Conservation (phyloP, 1,140 invertebrate species). For the Mizuhopecten yessoensis region DNA sequence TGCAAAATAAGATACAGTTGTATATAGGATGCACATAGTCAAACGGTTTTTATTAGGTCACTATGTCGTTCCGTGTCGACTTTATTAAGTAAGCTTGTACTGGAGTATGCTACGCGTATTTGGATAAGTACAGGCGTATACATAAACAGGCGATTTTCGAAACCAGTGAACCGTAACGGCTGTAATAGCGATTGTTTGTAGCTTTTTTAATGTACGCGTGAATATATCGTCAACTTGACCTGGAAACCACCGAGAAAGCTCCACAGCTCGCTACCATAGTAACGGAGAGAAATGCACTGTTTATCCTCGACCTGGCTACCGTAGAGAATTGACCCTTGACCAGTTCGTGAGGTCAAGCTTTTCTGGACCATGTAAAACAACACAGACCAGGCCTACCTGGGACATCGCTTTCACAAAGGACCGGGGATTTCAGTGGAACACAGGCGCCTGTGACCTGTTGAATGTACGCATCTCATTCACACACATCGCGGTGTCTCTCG, state of each 20-base stretch:
- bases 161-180: not conserved
- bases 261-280: constrained; percentile 23
- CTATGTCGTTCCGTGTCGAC: too few species aligned
- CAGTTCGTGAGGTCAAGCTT: constrained; percentile 22
- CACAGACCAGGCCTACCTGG: constrained; percentile 2
- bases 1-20: not conserved
- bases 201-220: not conserved
- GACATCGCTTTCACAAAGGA: not conserved
- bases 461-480: constrained; percentile 38
- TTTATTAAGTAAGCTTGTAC: too few species aligned
- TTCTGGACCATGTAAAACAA: constrained; percentile 18
- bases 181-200: constrained; percentile 11
- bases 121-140: not conserved
- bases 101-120: not conserved
- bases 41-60: not conserved
- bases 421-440: not conserved
- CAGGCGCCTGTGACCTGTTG: constrained; percentile 23
- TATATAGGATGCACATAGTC: not conserved
- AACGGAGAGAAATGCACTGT: not conserved
- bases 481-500: not conserved
- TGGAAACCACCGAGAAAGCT: not conserved
- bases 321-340: constrained; percentile 24
- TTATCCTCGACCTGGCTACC: not conserved
- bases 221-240: constrained; percentile 31
- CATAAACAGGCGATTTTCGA: not conserved